These are phyloP conservation scores for Lochmaea capreae DNA, from an alignment of 2,888 invertebrate species.

Conservation along the genomic window DNA sequence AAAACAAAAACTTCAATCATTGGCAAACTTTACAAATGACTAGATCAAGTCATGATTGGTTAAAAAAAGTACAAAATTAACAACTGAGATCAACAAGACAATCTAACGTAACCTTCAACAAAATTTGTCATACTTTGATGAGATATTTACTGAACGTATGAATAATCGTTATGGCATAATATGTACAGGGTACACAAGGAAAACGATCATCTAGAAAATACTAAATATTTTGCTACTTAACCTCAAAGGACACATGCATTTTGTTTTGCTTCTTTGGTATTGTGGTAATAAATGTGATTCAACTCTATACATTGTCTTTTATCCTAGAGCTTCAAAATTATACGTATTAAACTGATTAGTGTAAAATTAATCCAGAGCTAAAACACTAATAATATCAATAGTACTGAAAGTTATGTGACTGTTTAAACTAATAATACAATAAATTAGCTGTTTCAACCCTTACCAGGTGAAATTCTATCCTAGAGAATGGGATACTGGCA, in stretches of 20 bases:
- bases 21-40: constrained; percentile 37
- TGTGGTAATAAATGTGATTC: not conserved
- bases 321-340: not conserved
- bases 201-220: not conserved
- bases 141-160: constrained; percentile 34
- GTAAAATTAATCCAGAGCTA: not conserved
- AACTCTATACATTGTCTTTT: not conserved
- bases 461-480: no score
- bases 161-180: constrained; percentile 9
- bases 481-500: no score
- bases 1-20: not conserved
- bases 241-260: not conserved
- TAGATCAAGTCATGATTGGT: constrained; percentile 33
- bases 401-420: not conserved
- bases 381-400: not conserved
- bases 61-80: constrained; percentile 28
- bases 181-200: constrained; percentile 3
- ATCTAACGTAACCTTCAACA: constrained; percentile 9
- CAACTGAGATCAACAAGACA: constrained; percentile 33
- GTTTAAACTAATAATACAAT: not conserved
- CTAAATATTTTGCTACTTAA: not conserved
- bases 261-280: not conserved
- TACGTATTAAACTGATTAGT: not conserved
- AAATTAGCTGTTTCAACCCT: no score
- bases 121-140: constrained; percentile 41